These are phyloP conservation scores for Hypercompe scribonia DNA, from an alignment of 2,888 invertebrate genomes.

Conservation along the genomic window DNA sequence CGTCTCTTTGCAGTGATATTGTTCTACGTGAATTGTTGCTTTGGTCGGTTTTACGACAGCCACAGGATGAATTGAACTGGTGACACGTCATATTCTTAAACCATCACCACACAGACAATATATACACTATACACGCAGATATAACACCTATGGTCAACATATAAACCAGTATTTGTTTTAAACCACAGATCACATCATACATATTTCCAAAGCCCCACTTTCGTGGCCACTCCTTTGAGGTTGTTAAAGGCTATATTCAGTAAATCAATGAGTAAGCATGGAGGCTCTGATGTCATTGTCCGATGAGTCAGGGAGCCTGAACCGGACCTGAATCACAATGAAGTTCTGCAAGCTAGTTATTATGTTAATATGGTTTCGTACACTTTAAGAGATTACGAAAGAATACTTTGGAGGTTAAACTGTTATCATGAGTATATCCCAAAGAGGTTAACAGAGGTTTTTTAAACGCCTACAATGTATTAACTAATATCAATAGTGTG, in stretches of 20 bases:
- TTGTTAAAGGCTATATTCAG: conserved; percentile 12
- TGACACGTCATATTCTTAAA: too few relatives aligned
- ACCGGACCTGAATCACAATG: conserved; percentile 47
- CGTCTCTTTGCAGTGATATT: too few relatives aligned
- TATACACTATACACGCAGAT: too few relatives aligned
- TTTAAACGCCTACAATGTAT: too few relatives aligned
- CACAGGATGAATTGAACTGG: too few relatives aligned
- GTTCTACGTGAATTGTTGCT: too few relatives aligned
- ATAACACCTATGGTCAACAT: background rate
- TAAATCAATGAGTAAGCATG: conserved; percentile 41
- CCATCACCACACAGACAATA: too few relatives aligned
- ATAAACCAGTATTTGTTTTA: background rate
- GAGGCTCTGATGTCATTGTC: conserved; percentile 49
- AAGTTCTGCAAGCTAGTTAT: conserved; percentile 16
- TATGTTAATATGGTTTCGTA: conserved; percentile 1
- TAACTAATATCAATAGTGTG: too few relatives aligned
- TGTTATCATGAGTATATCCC: background rate
- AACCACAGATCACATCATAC: background rate
- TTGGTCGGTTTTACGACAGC: too few relatives aligned
- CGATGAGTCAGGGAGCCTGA: conserved; percentile 43
- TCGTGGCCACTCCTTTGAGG: conserved; percentile 1
- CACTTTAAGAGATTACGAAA: background rate
- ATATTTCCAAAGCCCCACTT: conserved; percentile 8
- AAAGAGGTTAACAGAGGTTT: too few relatives aligned
- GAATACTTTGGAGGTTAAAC: background rate